Evolutionary conservation across 2,113 vertebrate genomes (phyloP).

Genomic region (Oreochromis spilurus): DNA sequence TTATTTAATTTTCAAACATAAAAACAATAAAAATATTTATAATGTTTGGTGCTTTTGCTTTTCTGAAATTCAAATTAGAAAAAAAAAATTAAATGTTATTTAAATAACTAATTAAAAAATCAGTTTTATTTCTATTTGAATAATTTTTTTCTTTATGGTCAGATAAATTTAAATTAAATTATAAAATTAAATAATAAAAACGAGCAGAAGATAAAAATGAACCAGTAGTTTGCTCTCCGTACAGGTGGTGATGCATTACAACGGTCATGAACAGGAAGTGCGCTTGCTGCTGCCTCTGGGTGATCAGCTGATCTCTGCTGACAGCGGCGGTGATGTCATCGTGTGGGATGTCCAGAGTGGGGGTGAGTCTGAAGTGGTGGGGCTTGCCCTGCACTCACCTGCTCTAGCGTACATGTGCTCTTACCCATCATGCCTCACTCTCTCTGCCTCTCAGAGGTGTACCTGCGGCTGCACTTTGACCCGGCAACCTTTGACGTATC

Average conservation of each 20-base stretch:
- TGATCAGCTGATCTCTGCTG: conserved; percentile 90
- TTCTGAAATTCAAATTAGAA: background rate
- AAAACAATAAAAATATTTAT: background rate
- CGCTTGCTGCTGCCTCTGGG: conserved; percentile 88
- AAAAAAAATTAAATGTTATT: background rate
- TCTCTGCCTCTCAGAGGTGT: conserved; percentile 77
- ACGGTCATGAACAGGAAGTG: conserved; percentile 83
- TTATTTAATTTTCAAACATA: background rate
- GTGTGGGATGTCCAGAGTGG: conserved; percentile 83
- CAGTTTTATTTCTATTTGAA: background rate
- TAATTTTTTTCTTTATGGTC: background rate
- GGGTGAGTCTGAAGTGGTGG: conserved; percentile 14
- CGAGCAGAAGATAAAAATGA: background rate
- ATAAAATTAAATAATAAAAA: background rate
- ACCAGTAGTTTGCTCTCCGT: background rate
- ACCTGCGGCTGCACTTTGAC: conserved; percentile 85
- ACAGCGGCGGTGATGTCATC: conserved; percentile 81
- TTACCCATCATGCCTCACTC: background rate
- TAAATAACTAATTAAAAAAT: background rate
- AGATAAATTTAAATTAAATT: background rate
- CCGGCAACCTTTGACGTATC: conserved; percentile 82
- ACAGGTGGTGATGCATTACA: conserved; percentile 86
- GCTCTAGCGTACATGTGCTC: background rate
- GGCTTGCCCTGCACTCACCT: background rate
- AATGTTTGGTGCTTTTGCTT: background rate